Evolutionary conservation across 2,113 vertebrate genomes (phyloP).

Genomic region (Poecilia latipinna): DNA sequence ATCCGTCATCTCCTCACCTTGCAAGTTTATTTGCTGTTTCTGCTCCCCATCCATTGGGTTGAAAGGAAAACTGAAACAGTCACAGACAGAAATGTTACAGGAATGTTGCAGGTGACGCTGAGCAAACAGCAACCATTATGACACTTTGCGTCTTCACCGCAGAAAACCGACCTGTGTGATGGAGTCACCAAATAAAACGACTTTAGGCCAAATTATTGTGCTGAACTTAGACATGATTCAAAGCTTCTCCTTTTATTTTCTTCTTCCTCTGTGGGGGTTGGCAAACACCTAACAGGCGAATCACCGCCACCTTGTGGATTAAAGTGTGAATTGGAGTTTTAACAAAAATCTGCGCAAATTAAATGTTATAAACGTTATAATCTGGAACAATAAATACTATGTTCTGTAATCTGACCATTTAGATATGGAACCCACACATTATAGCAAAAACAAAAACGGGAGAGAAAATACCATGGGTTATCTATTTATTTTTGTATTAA

Average conservation of each 20-base stretch:
- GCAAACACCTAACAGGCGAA: neutral
- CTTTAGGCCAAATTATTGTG: constrained; percentile 81
- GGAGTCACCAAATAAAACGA: constrained; percentile 93
- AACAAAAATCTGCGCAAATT: too few species aligned
- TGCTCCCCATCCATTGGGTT: constrained; percentile 88
- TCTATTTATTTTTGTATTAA: too few species aligned
- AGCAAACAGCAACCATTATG: neutral
- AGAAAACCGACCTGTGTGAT: constrained; percentile 88
- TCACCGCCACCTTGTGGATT: neutral
- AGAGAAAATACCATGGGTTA: too few species aligned
- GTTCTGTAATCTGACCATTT: too few species aligned
- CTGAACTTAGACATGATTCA: constrained; percentile 72
- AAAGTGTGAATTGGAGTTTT: neutral
- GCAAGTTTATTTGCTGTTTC: constrained; percentile 85
- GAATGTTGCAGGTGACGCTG: constrained; percentile 1
- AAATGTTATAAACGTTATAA: too few species aligned
- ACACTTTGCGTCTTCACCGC: neutral
- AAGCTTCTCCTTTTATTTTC: neutral
- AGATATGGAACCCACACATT: too few species aligned
- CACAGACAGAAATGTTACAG: neutral
- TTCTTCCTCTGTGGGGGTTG: neutral
- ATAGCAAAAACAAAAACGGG: too few species aligned
- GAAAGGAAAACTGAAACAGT: constrained; percentile 86
- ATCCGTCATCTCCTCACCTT: constrained; percentile 78
- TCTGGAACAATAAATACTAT: too few species aligned